Evolutionary conservation across 2,797 vertebrate genomes (phyloP).

Genomic region (Peromyscus nudipes): DNA sequence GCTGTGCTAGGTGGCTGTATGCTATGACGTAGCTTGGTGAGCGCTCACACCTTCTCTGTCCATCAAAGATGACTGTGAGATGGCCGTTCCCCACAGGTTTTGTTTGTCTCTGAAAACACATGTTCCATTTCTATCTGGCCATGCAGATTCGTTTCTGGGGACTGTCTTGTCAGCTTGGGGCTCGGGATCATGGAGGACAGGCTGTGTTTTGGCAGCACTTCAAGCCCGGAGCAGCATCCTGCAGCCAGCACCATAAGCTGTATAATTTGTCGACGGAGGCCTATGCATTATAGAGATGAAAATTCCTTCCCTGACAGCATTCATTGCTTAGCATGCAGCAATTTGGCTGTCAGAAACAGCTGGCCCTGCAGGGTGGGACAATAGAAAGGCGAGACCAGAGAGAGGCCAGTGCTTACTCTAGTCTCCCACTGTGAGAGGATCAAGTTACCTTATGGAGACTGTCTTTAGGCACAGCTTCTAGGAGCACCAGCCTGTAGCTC

Average conservation of each 20-base stretch:
- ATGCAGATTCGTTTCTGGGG: slow-evolving; percentile 68
- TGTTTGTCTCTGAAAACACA: slow-evolving; percentile 76
- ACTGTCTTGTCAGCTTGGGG: slow-evolving; percentile 77
- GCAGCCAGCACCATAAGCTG: slow-evolving; percentile 82
- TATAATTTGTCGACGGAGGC: slow-evolving; percentile 86
- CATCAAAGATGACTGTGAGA: slow-evolving; percentile 50
- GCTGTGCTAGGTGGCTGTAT: not conserved
- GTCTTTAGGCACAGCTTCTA: slow-evolving; percentile 91
- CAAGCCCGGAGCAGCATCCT: slow-evolving; percentile 76
- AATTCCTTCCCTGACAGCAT: slow-evolving; percentile 87
- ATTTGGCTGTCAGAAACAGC: slow-evolving; percentile 91
- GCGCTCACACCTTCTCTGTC: slow-evolving; percentile 41
- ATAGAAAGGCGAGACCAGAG: slow-evolving; percentile 85
- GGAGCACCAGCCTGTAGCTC: slow-evolving; percentile 88
- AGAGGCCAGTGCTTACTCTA: slow-evolving; percentile 83
- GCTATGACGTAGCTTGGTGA: slow-evolving; percentile 68
- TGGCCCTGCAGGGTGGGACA: slow-evolving; percentile 89
- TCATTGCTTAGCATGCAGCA: slow-evolving; percentile 88
- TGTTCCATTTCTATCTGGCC: slow-evolving; percentile 70
- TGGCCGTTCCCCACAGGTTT: slow-evolving; percentile 71
- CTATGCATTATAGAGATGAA: slow-evolving; percentile 85
- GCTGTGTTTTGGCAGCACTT: slow-evolving; percentile 68
- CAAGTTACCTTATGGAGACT: slow-evolving; percentile 87
- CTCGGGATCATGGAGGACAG: slow-evolving; percentile 50
- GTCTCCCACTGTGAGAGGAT: slow-evolving; percentile 87